Base-by-base conservation (phyloP, 2,888 invertebrate genomes). In the Gonocerus acuteangulatus region DNA sequence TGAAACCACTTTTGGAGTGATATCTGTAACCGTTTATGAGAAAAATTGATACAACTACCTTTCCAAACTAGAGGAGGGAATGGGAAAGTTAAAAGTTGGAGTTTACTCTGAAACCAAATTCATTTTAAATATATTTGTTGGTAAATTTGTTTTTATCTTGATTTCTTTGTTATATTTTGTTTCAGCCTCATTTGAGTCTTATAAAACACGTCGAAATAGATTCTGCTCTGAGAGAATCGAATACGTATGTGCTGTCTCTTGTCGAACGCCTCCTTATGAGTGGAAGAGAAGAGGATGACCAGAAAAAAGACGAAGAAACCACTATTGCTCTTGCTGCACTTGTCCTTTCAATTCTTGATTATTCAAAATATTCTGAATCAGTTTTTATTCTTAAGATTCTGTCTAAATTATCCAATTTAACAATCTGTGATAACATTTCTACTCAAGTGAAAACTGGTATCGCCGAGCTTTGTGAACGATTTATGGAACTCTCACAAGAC, bases 401-500 rank as follows among this genome's bases (percentile, higher is more conserved):
- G 15, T n/a, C 32, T 18, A 34, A 19, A 19, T 19, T 34, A n/a
- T 27, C 34, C 2, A 32, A n/a, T 36, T 34, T 51, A 19, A 15
- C 34, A 1, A 18, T 34, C 19, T 32, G 34, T 11, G 32, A 34
- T 18, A 51, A 23, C 15, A 34, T 51, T 16, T 19, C 19, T 51
- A 6, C 51, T 19, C 19, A 51, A 34, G 32, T 51, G 9, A 51
- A 51, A 51, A 34, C 18, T 34, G 32, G 34, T 19, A 51, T 51
- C 11, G 51, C 51, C 11, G 18, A 19, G 2, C 51, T 51, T 51
- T 34, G 51, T 51, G 32, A 34, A 51, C 34, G 21, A 2, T 51
- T 51, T 19, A 51, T 51, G 51, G 51, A 51, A 13, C 16, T 51
- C 11, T 16, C 34, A 18, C 32, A 51, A 19, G 32, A 34, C 34